These are phyloP conservation scores for Cirrhinus molitorella DNA, from an alignment of 2,797 vertebrate genomes.

Conservation along the genomic window DNA sequence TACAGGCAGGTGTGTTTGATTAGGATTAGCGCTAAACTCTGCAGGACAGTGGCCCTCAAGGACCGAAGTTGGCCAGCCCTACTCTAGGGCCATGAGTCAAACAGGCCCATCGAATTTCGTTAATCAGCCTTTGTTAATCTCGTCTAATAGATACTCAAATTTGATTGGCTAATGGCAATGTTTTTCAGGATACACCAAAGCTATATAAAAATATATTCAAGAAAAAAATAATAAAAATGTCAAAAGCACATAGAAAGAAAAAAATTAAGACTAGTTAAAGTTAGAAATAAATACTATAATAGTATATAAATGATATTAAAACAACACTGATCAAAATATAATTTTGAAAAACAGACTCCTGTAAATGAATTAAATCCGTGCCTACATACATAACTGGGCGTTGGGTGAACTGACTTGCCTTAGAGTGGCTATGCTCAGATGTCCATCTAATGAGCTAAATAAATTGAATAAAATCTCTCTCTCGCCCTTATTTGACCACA, in stretches of 20 bases:
- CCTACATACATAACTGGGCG: not conserved
- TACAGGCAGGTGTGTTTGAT: too few relatives aligned
- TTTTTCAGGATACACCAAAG: too few relatives aligned
- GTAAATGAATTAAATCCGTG: not conserved
- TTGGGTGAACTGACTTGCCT: not conserved
- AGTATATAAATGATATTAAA: not conserved
- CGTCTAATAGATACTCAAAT: too few relatives aligned
- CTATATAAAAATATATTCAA: not conserved
- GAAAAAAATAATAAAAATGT: not conserved
- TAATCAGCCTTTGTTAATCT: too few relatives aligned
- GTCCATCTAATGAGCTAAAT: constrained; percentile 2
- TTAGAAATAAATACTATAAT: not conserved
- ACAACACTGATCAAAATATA: not conserved
- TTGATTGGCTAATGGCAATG: too few relatives aligned
- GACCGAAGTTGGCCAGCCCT: too few relatives aligned
- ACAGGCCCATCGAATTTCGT: too few relatives aligned
- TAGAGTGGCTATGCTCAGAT: not conserved
- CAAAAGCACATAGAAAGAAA: not conserved
- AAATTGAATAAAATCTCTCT: not conserved
- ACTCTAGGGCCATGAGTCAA: too few relatives aligned
- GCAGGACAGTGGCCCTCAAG: too few relatives aligned
- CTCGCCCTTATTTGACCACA: not conserved
- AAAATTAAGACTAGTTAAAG: not conserved
- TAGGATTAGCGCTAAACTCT: too few relatives aligned
- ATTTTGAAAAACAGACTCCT: not conserved